Conservation (phyloP, 2,888 invertebrate genomes). For the Drosophila monieri region DNA sequence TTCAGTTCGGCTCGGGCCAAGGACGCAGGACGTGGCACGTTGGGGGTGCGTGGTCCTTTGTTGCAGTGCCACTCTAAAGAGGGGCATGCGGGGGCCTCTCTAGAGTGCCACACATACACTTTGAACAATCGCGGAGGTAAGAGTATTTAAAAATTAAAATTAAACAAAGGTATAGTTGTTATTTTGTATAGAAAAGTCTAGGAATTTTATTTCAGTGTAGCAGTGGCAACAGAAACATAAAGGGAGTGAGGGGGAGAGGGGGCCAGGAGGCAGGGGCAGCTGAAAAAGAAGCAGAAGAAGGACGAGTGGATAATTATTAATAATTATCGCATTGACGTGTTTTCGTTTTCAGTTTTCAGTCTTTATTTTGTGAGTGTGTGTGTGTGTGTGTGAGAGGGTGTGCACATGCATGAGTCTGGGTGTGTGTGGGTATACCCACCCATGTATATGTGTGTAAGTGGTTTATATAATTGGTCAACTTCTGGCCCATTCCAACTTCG, state of each 20-base stretch:
- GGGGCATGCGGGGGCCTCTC: background rate
- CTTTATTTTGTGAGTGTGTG: constrained; percentile 17
- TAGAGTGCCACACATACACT: background rate
- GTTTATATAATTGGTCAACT: constrained; percentile 77
- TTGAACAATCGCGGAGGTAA: no score
- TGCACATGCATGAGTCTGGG: constrained; percentile 38
- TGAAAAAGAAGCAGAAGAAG: constrained; percentile 58
- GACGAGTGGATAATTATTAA: constrained; percentile 80
- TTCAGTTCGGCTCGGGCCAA: constrained; percentile 41
- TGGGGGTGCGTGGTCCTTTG: constrained; percentile 49
- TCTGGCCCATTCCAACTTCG: constrained; percentile 47
- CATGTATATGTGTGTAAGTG: constrained; percentile 54
- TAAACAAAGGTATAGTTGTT: no score
- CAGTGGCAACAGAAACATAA: constrained; percentile 3
- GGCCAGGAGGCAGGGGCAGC: constrained; percentile 9
- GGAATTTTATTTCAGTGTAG: constrained; percentile 14
- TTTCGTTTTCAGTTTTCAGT: constrained; percentile 70
- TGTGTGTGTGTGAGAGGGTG: constrained; percentile 28
- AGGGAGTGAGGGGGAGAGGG: constrained; percentile 53
- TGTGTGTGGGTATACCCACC: constrained; percentile 27
- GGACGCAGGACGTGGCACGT: background rate
- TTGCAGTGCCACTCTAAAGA: constrained; percentile 71
- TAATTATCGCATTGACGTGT: constrained; percentile 81
- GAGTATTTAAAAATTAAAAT: no score
- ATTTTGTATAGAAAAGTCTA: no score